Base-by-base conservation (phyloP, 2,888 invertebrate genomes). In the Caenorhabditis uteleia region DNA sequence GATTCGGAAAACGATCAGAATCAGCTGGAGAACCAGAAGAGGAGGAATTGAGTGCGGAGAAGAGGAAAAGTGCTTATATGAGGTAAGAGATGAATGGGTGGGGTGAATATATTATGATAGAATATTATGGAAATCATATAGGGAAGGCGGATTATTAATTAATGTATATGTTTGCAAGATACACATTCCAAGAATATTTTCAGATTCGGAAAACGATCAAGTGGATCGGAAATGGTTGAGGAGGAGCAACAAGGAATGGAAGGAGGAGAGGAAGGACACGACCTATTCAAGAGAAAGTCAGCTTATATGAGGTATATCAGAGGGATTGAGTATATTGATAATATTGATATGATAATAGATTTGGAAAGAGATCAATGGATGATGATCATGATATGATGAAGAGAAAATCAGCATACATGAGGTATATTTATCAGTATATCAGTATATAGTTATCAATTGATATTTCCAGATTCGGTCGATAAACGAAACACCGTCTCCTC, bases 11-110 rank as follows among this genome's bases (percentile, higher is more conserved):
- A 57, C 71, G 75, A 44, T 73, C 72, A 38, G 57, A 43, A 53
- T 46, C 48, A 27, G 55, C 53, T n/a, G 59, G 49, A n/a, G 68
- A 55, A 16, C 16, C 39, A n/a, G 60, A 62, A 23, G 70, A 68
- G 10, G 70, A 66, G 36, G 55, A 43, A 42, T 48, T 70, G 62
- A 68, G 62, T 46, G 68, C 70, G 49, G 71, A 74, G 64, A 75
- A 75, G 65, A 65, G 75, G 34, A 76, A 76, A 55, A 68, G 68
- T 43, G 76, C 76, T 25, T 76, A 76, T 66, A 76, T 76, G 76
- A 64, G 76, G 72, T 76, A 49, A 25, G 68, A n/a, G n/a, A n/a
- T 51, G 50, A 33, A n/a, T n/a, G n/a, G n/a, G n/a, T n/a, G n/a
- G n/a, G n/a, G n/a, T n/a, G n/a, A n/a, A n/a, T n/a, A n/a, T n/a